Percentiles rank a stretch among this genome's conserved stretches.
phyloP scores from a whole-genome alignment of 2,797 vertebrate species.

The Onychomys leucogaster region DNA sequence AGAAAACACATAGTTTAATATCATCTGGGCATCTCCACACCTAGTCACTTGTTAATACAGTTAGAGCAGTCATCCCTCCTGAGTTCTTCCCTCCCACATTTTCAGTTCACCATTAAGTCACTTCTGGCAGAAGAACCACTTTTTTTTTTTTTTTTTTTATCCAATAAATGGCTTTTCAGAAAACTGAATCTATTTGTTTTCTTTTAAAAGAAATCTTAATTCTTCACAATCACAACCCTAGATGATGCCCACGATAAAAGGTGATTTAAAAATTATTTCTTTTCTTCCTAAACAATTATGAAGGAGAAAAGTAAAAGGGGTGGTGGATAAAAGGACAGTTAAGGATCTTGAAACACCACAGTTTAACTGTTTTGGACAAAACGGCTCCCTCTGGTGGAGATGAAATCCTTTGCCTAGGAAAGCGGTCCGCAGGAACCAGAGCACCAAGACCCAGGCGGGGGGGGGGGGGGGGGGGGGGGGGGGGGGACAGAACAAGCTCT shows the following conservation, averaged over 20 bases:
- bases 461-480: not conserved
- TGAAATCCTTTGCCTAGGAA: not conserved
- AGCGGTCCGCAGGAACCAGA: not conserved
- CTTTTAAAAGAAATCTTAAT: not conserved
- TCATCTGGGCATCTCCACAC: not conserved
- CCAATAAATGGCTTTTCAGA: slow-evolving; percentile 18
- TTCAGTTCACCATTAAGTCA: not conserved
- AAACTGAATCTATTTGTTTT: not conserved
- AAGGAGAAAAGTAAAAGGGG: not conserved
- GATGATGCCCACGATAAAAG: not conserved
- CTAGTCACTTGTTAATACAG: not conserved
- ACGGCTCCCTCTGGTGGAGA: slow-evolving; percentile 77
- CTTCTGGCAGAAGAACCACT: not conserved
- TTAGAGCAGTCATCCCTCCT: not conserved
- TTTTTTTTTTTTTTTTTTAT: slow-evolving; percentile 46
- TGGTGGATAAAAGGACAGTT: not conserved
- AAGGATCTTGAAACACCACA: not conserved
- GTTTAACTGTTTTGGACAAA: not conserved
- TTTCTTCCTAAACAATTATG: not conserved
- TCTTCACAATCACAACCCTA: slow-evolving; percentile 15
- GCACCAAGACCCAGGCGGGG: not conserved
- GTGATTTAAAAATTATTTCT: not conserved
- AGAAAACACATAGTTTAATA: not conserved
- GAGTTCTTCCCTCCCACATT: not conserved
- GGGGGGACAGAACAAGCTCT: not conserved